Evolutionary conservation across 2,888 invertebrate species (phyloP).

Genomic region (Notodonta dromedarius): DNA sequence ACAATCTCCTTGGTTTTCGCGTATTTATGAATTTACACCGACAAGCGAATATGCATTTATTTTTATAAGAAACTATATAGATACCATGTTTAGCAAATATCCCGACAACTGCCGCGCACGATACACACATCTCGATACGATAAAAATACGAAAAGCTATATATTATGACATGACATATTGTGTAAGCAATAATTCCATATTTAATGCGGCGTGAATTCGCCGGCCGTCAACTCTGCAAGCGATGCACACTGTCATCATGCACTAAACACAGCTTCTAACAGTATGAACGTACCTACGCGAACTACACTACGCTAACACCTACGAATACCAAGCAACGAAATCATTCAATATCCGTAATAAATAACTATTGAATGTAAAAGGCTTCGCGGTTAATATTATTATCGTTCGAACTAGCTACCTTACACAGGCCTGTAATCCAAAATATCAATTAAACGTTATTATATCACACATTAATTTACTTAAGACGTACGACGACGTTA

Average conservation of each 20-base stretch:
- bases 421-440: slow-evolving; percentile 67
- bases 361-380: slow-evolving; percentile 70
- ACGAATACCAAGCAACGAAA: slow-evolving; percentile 72
- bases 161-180: slow-evolving; percentile 29
- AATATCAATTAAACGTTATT: slow-evolving; percentile 62
- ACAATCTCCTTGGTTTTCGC: slow-evolving; percentile 65
- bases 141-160: slow-evolving; percentile 49
- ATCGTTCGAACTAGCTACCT: slow-evolving; percentile 74
- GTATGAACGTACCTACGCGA: slow-evolving; percentile 61
- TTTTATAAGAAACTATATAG: slow-evolving; percentile 43
- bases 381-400: slow-evolving; percentile 27
- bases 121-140: slow-evolving; percentile 42
- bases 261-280: slow-evolving; percentile 68
- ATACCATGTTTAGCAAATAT: slow-evolving; percentile 40
- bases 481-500: slow-evolving; percentile 46
- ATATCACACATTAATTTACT: slow-evolving; percentile 80
- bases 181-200: slow-evolving; percentile 34
- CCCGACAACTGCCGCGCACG: slow-evolving; percentile 35
- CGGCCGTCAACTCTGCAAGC: slow-evolving; percentile 34
- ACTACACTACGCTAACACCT: slow-evolving; percentile 55
- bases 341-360: slow-evolving; percentile 70
- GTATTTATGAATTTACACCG: slow-evolving; percentile 69
- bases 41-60: slow-evolving; percentile 56
- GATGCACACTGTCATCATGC: slow-evolving; percentile 57
- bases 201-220: slow-evolving; percentile 32